Conservation (phyloP, 1,140 invertebrate species). For the Oscheius sp. region DNA sequence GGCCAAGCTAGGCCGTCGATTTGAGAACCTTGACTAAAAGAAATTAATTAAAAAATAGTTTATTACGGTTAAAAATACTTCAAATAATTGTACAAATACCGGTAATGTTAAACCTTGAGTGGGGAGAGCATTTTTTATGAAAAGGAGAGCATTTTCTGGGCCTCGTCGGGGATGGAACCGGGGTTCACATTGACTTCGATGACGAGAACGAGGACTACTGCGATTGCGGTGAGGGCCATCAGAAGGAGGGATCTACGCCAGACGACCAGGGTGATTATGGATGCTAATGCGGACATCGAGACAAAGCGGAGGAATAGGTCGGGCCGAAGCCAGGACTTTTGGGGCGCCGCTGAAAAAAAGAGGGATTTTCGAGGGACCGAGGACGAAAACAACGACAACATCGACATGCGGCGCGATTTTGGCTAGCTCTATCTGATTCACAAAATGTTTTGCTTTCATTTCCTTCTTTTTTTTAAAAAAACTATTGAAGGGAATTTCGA, state of each 20-base stretch:
- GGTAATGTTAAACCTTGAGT: background rate
- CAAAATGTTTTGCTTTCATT: constrained; percentile 9
- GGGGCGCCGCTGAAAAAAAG: constrained; percentile 43
- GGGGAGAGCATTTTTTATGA: background rate
- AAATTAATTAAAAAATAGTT: background rate
- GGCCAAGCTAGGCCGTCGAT: background rate
- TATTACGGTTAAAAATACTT: background rate
- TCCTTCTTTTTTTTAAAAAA: constrained; percentile 1
- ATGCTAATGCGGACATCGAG: constrained; percentile 45
- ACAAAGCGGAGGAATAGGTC: constrained; percentile 47
- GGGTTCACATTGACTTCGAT: constrained; percentile 47
- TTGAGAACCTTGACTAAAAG: background rate
- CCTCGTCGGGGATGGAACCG: constrained; percentile 40
- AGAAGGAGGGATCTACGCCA: constrained; percentile 39
- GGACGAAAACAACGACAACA: background rate
- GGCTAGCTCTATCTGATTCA: constrained; percentile 8
- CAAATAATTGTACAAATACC: background rate
- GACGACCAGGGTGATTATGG: constrained; percentile 50
- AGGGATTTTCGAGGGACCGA: background rate
- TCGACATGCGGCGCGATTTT: background rate
- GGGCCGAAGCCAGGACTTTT: constrained; percentile 41
- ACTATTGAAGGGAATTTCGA: constrained; percentile 25
- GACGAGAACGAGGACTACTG: constrained; percentile 40
- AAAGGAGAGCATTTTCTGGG: constrained; percentile 2
- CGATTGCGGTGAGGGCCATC: constrained; percentile 38